Percentiles rank a stretch among this genome's conserved stretches.
Evolutionary conservation across 2,888 invertebrate species (phyloP).

Genomic region (Neria commutata): DNA sequence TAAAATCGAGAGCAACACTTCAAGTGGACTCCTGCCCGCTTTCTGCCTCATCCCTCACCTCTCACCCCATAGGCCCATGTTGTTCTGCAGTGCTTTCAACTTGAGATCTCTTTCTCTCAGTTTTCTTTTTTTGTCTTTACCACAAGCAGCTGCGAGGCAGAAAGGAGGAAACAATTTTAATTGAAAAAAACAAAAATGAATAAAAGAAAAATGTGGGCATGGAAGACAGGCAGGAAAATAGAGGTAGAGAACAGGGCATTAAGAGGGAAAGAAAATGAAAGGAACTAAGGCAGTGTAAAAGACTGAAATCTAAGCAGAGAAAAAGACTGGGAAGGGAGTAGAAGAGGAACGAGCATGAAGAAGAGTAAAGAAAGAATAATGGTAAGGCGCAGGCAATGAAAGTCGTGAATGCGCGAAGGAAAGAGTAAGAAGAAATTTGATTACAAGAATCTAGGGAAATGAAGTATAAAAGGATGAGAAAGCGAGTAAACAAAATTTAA

Average conservation of each 20-base stretch:
- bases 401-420: neutral
- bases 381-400: neutral
- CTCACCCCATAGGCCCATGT: too few species aligned
- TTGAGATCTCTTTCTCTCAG: too few species aligned
- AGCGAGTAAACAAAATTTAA: neutral
- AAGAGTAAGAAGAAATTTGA: neutral
- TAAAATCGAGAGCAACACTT: slow-evolving; percentile 3
- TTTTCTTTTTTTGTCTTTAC: too few species aligned
- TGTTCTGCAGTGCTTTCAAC: too few species aligned
- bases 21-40: too few species aligned
- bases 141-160: too few species aligned
- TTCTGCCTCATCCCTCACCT: too few species aligned
- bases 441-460: neutral
- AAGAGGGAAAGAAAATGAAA: neutral
- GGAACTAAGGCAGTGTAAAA: neutral
- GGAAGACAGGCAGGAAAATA: too few species aligned
- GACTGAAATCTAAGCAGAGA: neutral
- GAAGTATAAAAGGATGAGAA: neutral
- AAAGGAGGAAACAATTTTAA: neutral
- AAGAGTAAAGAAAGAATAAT: neutral
- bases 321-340: neutral
- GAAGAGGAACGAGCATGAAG: neutral
- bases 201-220: too few species aligned
- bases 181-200: neutral
- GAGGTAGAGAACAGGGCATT: neutral